Evolutionary conservation across 1,140 invertebrate species (phyloP).

Genomic region (Drosophila sulfurigaster): DNA sequence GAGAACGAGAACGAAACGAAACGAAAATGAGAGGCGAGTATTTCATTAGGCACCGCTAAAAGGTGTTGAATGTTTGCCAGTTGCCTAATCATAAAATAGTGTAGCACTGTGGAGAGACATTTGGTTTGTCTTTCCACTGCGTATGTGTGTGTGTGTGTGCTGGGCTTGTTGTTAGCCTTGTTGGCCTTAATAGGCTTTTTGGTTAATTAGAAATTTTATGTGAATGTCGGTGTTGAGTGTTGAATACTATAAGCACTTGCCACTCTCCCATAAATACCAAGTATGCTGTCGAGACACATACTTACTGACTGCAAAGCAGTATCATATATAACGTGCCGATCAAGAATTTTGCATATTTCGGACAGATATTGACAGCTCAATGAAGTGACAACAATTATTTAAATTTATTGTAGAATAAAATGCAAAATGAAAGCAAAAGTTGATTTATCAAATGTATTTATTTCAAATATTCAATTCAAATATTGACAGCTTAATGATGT

Average conservation of each 20-base stretch:
- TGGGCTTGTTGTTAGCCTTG: constrained; percentile 53
- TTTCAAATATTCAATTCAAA: too few relatives aligned
- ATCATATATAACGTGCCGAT: not conserved
- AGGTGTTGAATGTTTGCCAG: constrained; percentile 65
- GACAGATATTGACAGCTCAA: too few relatives aligned
- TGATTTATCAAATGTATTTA: too few relatives aligned
- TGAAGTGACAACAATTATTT: too few relatives aligned
- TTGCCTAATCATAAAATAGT: constrained; percentile 54
- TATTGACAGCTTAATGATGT: too few relatives aligned
- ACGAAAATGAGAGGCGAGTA: constrained; percentile 10
- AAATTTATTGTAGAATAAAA: too few relatives aligned
- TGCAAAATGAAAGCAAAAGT: too few relatives aligned
- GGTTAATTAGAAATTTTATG: constrained; percentile 80
- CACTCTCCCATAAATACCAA: not conserved
- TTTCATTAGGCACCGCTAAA: constrained; percentile 69
- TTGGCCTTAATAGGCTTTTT: constrained; percentile 76
- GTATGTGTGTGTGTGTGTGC: constrained; percentile 24
- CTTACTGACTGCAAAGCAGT: too few relatives aligned
- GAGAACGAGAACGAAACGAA: not conserved
- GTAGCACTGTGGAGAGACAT: constrained; percentile 36
- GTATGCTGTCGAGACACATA: not conserved
- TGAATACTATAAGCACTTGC: constrained; percentile 19
- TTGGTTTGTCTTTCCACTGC: constrained; percentile 19
- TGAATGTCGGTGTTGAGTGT: constrained; percentile 24
- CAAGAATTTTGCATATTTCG: not conserved